A percentile compares a stretch with the other conserved stretches of the same genome.
These are phyloP conservation scores for Steinernema hermaphroditum DNA, from an alignment of 2,888 invertebrate genomes.

Conservation along the genomic window DNA sequence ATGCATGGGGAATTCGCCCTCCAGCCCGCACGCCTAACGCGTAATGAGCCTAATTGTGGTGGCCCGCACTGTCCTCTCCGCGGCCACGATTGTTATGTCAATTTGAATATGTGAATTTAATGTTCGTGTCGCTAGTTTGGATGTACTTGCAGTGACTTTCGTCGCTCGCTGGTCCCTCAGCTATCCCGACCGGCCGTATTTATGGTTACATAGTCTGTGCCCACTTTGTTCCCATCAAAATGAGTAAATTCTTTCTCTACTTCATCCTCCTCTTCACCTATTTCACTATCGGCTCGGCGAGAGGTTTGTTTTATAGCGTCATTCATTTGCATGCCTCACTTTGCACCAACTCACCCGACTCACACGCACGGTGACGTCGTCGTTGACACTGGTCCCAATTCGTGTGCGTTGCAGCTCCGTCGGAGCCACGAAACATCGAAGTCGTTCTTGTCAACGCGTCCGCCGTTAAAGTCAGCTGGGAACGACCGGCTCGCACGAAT, in stretches of 20 bases:
- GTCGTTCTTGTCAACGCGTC: conserved; percentile 87
- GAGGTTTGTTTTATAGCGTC: conserved; percentile 13
- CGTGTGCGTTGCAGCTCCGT: conserved; percentile 79
- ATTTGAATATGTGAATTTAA: conserved; percentile 16
- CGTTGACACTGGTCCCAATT: neutral
- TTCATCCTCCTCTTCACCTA: conserved; percentile 19
- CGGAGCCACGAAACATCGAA: conserved; percentile 90
- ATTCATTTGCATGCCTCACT: conserved; percentile 13
- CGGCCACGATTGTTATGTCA: conserved; percentile 11
- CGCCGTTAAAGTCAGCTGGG: conserved; percentile 91
- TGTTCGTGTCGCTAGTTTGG: neutral
- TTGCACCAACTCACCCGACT: neutral
- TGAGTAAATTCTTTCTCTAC: conserved; percentile 29
- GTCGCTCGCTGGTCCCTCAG: conserved; percentile 16
- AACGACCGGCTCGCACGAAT: conserved; percentile 85
- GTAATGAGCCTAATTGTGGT: conserved; percentile 30
- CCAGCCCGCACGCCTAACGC: conserved; percentile 27
- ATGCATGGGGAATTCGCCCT: conserved; percentile 27
- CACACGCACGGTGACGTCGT: conserved; percentile 15
- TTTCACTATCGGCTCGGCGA: conserved; percentile 15
- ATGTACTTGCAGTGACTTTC: conserved; percentile 21
- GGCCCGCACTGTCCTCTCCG: conserved; percentile 20
- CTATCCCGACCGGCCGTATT: neutral
- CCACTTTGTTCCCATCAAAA: neutral
- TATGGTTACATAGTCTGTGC: conserved; percentile 19